A percentile compares a stretch with the other conserved stretches of the same genome.
Conservation (phyloP, 2,888 invertebrate species). For the Azorinus chamasolen region DNA sequence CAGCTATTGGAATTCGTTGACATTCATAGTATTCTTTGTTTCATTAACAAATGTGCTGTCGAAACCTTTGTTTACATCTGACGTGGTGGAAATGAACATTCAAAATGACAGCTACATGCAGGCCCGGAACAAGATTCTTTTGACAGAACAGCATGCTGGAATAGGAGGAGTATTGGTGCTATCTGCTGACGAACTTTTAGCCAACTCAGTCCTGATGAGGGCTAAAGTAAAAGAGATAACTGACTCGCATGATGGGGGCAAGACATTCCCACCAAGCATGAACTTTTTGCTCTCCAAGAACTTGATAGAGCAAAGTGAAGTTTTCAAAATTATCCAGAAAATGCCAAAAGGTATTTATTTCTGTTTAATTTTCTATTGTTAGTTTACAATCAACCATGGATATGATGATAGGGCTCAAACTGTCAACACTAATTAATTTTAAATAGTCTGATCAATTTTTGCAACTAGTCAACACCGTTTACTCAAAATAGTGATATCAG, state of each 20-base stretch:
- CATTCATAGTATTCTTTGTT: too few species aligned
- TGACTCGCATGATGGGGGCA: constrained; percentile 48
- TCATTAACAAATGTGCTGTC: too few species aligned
- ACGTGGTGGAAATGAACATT: too few species aligned
- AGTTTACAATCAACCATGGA: neutral
- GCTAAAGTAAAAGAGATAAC: constrained; percentile 65
- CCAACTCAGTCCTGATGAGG: constrained; percentile 65
- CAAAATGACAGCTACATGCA: constrained; percentile 42
- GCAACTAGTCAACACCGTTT: neutral
- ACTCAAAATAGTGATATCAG: too few species aligned
- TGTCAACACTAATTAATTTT: neutral
- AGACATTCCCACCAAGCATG: constrained; percentile 56
- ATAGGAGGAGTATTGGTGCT: constrained; percentile 70
- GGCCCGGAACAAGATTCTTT: constrained; percentile 50
- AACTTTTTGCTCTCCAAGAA: constrained; percentile 69
- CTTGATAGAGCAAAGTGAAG: constrained; percentile 67
- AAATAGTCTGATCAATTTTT: neutral
- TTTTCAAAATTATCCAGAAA: constrained; percentile 72
- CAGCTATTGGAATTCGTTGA: too few species aligned
- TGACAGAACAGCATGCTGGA: constrained; percentile 54
- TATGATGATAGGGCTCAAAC: neutral
- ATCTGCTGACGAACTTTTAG: constrained; percentile 63
- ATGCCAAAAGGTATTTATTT: constrained; percentile 78
- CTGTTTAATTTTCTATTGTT: neutral
- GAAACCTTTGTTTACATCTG: too few species aligned